phyloP scores from a whole-genome alignment of 1,140 invertebrate species.

The Globodera rostochiensis region DNA sequence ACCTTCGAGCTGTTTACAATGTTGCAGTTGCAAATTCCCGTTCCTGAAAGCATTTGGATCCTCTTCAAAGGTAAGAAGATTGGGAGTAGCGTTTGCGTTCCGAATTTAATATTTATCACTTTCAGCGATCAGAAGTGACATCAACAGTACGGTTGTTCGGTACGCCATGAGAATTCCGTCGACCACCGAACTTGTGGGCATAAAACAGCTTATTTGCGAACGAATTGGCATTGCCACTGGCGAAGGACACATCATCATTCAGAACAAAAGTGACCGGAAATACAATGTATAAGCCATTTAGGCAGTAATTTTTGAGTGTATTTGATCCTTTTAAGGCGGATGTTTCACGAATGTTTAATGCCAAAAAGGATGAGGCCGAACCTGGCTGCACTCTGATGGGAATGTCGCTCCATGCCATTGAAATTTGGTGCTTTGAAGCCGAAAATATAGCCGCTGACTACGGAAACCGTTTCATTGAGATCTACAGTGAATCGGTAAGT shows the following conservation, averaged over 20 bases:
- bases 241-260: not conserved
- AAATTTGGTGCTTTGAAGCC: constrained; percentile 12
- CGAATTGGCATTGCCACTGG: not conserved
- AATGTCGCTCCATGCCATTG: not conserved
- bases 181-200: not conserved
- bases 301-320: too few relatives aligned
- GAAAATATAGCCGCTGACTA: not conserved
- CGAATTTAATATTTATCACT: not conserved
- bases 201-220: not conserved
- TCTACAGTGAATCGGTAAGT: not conserved
- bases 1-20: constrained; percentile 88
- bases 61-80: not conserved
- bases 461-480: not conserved
- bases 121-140: not conserved
- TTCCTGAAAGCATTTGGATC: not conserved
- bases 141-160: not conserved
- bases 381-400: not conserved
- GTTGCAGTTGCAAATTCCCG: constrained; percentile 79
- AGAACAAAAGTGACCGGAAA: not conserved
- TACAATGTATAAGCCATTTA: not conserved
- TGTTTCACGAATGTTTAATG: not conserved
- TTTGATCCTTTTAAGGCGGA: not conserved
- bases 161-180: not conserved
- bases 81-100: too few relatives aligned
- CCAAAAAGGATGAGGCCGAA: not conserved